Evolutionary conservation across 2,888 invertebrate species (phyloP).

Genomic region (Drosophila anceps): DNA sequence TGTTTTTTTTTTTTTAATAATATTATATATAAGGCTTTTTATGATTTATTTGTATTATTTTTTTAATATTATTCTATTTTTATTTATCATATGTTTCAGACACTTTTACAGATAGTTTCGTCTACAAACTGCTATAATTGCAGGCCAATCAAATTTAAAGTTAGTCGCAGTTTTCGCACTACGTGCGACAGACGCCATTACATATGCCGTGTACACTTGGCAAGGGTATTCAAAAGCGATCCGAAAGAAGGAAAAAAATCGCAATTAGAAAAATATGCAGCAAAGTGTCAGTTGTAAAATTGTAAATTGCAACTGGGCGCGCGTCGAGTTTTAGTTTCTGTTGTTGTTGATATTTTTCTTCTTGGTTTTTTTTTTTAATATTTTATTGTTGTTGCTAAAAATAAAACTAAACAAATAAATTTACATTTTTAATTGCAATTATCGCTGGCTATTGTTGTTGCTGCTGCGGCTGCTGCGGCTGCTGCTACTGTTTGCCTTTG

Average conservation of each 20-base stretch:
- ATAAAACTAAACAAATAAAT: conserved; percentile 76
- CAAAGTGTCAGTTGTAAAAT: conserved; percentile 70
- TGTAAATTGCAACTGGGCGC: conserved; percentile 74
- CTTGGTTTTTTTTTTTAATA: conserved; percentile 20
- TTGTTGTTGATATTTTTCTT: conserved; percentile 15
- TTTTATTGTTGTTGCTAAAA: conserved; percentile 67
- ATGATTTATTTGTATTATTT: too few species aligned
- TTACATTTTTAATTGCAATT: conserved; percentile 81
- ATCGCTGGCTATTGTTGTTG: conserved; percentile 63
- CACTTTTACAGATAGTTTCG: too few species aligned
- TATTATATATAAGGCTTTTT: too few species aligned
- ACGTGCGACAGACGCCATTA: too few species aligned
- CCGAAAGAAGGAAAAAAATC: conserved; percentile 31
- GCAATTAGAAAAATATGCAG: conserved; percentile 66
- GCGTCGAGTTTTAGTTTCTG: conserved; percentile 62
- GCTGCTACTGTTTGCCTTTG: conserved; percentile 76
- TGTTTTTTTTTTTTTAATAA: too few species aligned
- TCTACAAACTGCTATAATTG: too few species aligned
- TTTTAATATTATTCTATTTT: too few species aligned
- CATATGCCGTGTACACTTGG: background rate
- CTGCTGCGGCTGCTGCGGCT: conserved; percentile 37
- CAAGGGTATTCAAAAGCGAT: conserved; percentile 26
- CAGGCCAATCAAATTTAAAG: too few species aligned
- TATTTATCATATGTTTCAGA: too few species aligned
- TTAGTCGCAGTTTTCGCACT: too few species aligned